phyloP scores from a whole-genome alignment of 1,140 invertebrate species.

The Pachypsylla venusta region DNA sequence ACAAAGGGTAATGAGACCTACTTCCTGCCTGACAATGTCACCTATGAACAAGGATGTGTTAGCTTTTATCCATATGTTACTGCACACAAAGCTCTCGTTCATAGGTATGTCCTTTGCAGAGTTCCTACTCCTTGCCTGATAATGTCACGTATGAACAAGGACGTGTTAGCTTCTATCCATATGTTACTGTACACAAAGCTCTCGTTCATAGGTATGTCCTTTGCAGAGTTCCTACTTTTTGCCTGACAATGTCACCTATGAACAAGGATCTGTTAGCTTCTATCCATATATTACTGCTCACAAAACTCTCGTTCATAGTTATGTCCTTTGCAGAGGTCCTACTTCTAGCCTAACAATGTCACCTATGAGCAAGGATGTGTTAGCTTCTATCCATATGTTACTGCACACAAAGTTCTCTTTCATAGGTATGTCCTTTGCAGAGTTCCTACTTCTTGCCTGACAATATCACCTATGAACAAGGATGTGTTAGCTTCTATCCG shows the following conservation, averaged over 20 bases:
- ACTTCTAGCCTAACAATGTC: no score
- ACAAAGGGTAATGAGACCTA: not conserved
- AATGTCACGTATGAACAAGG: slow-evolving; percentile 2
- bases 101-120: not conserved
- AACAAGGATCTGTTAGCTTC: not conserved
- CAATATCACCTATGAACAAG: slow-evolving; percentile 1
- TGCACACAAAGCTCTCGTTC: slow-evolving; percentile 1
- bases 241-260: not conserved
- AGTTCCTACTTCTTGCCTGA: not conserved
- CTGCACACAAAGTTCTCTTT: no score
- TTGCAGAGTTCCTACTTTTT: not conserved
- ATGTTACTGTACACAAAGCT: not conserved
- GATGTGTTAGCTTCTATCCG: not conserved
- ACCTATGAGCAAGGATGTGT: no score
- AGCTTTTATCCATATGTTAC: not conserved
- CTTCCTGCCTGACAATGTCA: not conserved
- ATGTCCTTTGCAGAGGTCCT: no score
- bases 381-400: no score
- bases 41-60: not conserved
- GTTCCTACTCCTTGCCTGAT: not conserved
- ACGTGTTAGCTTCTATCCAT: not conserved
- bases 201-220: not conserved
- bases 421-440: no score
- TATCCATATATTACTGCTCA: not conserved
- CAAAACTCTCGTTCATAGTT: not conserved